Conservation (phyloP, 2,113 vertebrate species). For the Machaerirhynchus nigripectus region DNA sequence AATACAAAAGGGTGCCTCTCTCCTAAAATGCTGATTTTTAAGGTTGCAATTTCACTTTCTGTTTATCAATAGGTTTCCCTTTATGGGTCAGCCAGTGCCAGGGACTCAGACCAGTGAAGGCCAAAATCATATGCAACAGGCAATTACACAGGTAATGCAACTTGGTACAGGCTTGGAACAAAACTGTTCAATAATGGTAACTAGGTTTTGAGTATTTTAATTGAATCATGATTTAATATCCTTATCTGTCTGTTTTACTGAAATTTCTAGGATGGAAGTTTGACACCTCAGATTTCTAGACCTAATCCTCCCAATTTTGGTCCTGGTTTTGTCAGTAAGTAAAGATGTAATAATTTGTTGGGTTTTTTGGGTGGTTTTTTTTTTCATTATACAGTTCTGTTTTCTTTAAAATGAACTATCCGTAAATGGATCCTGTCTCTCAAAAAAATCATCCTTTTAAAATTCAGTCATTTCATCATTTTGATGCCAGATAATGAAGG, state of each 20-base stretch:
- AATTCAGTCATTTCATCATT: neutral
- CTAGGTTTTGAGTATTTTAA: neutral
- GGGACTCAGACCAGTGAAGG: slow-evolving; percentile 69
- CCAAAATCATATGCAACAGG: slow-evolving; percentile 72
- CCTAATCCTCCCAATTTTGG: slow-evolving; percentile 91
- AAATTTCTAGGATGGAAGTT: slow-evolving; percentile 85
- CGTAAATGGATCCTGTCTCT: neutral
- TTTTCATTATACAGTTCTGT: slow-evolving; percentile 15
- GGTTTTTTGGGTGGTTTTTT: neutral
- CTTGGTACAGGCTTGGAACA: neutral
- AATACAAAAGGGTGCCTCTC: neutral
- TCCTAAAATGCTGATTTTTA: neutral
- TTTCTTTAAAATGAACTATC: neutral
- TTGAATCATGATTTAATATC: slow-evolving; percentile 39
- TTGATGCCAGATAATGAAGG: neutral
- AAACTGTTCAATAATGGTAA: neutral
- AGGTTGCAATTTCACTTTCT: neutral
- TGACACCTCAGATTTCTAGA: slow-evolving; percentile 84
- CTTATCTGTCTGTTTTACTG: slow-evolving; percentile 63
- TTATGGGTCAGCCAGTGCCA: slow-evolving; percentile 76
- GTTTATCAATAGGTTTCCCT: slow-evolving; percentile 78
- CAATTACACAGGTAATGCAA: slow-evolving; percentile 78
- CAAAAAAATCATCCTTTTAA: neutral
- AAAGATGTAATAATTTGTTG: slow-evolving; percentile 41
- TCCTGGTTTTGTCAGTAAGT: slow-evolving; percentile 94